Evolutionary conservation across 2,797 vertebrate species (phyloP).

Genomic region (Etheostoma nigrum): DNA sequence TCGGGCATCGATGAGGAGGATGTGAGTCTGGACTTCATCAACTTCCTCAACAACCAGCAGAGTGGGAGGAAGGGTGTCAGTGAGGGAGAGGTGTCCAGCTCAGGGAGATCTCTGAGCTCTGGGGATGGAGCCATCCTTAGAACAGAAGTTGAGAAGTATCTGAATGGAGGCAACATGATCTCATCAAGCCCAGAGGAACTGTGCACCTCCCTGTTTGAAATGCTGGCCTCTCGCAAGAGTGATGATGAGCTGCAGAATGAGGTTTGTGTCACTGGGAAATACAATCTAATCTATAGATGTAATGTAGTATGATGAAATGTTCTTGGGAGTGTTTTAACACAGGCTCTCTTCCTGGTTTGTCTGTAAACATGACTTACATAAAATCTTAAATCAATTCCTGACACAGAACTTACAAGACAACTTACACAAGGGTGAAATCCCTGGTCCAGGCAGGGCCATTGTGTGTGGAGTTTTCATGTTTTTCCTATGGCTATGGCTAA

Average conservation of each 20-base stretch:
- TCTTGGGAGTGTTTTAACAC: neutral
- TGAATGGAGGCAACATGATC: slow-evolving; percentile 87
- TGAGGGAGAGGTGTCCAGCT: slow-evolving; percentile 61
- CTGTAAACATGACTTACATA: neutral
- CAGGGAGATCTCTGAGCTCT: slow-evolving; percentile 72
- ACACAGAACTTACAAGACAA: neutral
- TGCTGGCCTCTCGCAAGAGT: slow-evolving; percentile 93
- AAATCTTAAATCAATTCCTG: neutral
- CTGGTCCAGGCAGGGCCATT: too few species aligned
- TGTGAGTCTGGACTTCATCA: slow-evolving; percentile 87
- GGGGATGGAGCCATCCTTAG: slow-evolving; percentile 87
- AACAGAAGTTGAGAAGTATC: slow-evolving; percentile 92
- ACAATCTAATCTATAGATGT: neutral
- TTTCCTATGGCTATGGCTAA: too few species aligned
- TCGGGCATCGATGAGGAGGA: slow-evolving; percentile 46
- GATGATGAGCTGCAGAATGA: slow-evolving; percentile 97
- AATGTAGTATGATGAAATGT: neutral
- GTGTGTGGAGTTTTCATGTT: too few species aligned
- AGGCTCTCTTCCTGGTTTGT: neutral
- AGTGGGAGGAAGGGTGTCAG: slow-evolving; percentile 74
- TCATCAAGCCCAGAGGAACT: slow-evolving; percentile 93
- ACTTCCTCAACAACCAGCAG: slow-evolving; percentile 88
- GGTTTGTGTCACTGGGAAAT: slow-evolving; percentile 81
- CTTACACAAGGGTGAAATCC: neutral
- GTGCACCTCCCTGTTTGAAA: slow-evolving; percentile 94